phyloP scores from a whole-genome alignment of 2,888 invertebrate species.

The Lasius fuliginosus region DNA sequence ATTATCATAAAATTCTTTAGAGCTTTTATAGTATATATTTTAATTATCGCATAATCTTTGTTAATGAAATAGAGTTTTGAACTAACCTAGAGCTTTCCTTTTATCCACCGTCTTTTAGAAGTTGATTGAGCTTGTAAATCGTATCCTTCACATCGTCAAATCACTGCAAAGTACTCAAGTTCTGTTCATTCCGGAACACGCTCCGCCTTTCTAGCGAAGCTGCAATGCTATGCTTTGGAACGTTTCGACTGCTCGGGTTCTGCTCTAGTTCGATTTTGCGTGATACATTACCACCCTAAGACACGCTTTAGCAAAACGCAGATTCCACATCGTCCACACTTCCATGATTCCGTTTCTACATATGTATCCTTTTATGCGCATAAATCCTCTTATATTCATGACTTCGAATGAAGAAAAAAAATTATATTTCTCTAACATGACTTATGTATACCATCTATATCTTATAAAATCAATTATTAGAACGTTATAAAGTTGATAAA shows the following conservation, averaged over 20 bases:
- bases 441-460: background rate
- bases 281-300: conserved; percentile 41
- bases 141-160: conserved; percentile 18
- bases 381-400: background rate
- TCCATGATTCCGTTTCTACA: conserved; percentile 15
- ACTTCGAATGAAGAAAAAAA: background rate
- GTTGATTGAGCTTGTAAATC: conserved; percentile 53
- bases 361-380: conserved; percentile 9
- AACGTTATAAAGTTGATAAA: background rate
- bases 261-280: conserved; percentile 48
- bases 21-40: background rate
- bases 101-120: conserved; percentile 26
- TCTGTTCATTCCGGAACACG: conserved; percentile 51
- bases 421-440: background rate
- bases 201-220: conserved; percentile 42
- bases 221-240: conserved; percentile 42
- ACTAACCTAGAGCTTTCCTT: background rate
- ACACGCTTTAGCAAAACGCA: conserved; percentile 34
- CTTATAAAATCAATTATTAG: background rate
- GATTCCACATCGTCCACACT: conserved; percentile 8
- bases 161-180: conserved; percentile 38
- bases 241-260: conserved; percentile 37
- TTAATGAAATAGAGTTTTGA: background rate
- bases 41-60: background rate
- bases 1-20: background rate